Evolutionary conservation across 1,140 invertebrate species (phyloP).

Genomic region (Zaprionus camerounensis): DNA sequence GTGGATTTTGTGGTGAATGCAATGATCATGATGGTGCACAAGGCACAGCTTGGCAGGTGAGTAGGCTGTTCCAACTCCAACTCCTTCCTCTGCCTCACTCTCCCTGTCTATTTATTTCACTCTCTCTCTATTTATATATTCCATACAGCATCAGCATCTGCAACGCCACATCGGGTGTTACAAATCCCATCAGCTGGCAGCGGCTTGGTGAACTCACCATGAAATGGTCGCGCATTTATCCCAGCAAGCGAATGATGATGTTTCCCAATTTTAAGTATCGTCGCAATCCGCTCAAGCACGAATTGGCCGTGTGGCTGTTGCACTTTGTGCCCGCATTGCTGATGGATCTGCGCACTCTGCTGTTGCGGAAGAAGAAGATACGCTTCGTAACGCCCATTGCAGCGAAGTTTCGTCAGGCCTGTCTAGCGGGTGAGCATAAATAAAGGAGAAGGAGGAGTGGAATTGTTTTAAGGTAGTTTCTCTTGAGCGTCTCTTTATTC

Average conservation of each 20-base stretch:
- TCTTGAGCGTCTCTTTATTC: too few species aligned
- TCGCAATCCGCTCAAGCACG: conserved; percentile 89
- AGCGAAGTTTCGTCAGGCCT: conserved; percentile 91
- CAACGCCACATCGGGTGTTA: conserved; percentile 94
- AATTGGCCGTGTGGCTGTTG: conserved; percentile 88
- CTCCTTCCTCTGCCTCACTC: neutral
- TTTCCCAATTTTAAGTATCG: conserved; percentile 93
- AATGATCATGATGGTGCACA: conserved; percentile 90
- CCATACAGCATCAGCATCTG: conserved; percentile 88
- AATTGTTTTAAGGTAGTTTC: too few species aligned
- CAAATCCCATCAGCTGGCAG: conserved; percentile 94
- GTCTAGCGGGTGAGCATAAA: conserved; percentile 85
- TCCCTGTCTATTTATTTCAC: neutral
- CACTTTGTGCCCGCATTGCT: conserved; percentile 93
- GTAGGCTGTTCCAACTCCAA: neutral
- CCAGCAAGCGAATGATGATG: conserved; percentile 93
- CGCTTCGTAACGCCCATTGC: conserved; percentile 94
- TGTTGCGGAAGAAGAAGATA: conserved; percentile 88
- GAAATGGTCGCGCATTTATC: conserved; percentile 89
- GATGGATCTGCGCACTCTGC: conserved; percentile 87
- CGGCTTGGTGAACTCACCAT: conserved; percentile 89
- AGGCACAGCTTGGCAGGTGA: conserved; percentile 85
- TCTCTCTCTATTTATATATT: neutral
- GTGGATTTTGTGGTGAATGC: conserved; percentile 96
- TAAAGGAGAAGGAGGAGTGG: neutral